Evolutionary conservation across 2,888 invertebrate species (phyloP).

Genomic region (Watsonalla binaria): DNA sequence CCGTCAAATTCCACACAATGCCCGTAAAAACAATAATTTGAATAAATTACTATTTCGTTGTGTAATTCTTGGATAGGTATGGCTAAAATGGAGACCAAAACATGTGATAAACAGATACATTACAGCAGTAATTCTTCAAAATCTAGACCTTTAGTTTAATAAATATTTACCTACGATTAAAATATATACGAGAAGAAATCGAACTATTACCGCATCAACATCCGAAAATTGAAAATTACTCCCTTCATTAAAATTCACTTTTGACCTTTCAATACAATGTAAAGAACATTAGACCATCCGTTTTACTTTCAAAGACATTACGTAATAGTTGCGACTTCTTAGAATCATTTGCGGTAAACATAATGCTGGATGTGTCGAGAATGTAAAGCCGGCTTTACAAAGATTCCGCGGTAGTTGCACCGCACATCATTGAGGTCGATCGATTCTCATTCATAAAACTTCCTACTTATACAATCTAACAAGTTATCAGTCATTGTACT

Average conservation of each 20-base stretch:
- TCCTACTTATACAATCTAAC: not conserved
- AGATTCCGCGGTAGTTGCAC: not conserved
- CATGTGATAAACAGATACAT: too few relatives aligned
- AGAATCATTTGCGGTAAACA: not conserved
- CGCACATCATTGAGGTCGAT: not conserved
- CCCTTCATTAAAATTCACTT: not conserved
- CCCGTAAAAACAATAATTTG: too few relatives aligned
- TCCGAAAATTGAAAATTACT: too few relatives aligned
- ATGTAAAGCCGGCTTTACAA: not conserved
- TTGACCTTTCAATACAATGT: not conserved
- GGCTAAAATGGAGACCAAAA: too few relatives aligned
- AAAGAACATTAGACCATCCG: not conserved
- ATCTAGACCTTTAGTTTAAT: too few relatives aligned
- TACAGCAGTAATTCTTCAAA: too few relatives aligned
- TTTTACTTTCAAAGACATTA: not conserved
- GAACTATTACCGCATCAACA: too few relatives aligned
- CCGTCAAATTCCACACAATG: too few relatives aligned
- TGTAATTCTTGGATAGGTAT: too few relatives aligned
- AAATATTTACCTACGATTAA: too few relatives aligned
- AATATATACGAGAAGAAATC: too few relatives aligned
- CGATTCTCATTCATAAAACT: constrained; percentile 2
- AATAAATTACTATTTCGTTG: too few relatives aligned
- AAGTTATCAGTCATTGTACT: not conserved
- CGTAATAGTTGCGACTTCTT: not conserved
- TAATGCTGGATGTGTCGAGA: not conserved